Conservation (phyloP, 2,113 vertebrate species). For the Sceloporus tristichus region DNA sequence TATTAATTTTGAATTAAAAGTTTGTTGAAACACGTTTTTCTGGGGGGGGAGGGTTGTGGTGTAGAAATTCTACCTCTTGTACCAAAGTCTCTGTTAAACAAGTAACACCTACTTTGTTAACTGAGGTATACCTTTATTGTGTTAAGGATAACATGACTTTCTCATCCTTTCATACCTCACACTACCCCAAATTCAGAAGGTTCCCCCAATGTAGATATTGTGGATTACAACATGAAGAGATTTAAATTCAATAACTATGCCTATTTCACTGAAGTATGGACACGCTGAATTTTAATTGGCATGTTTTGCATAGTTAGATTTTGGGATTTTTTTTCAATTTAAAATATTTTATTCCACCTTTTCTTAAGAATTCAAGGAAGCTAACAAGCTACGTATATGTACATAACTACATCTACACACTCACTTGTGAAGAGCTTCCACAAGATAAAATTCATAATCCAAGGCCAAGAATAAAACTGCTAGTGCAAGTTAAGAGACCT, state of each 20-base stretch:
- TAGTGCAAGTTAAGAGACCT: not conserved
- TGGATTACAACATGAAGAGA: too few species aligned
- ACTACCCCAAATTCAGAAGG: too few species aligned
- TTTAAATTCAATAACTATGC: not conserved
- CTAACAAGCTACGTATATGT: not conserved
- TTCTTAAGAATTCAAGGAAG: not conserved
- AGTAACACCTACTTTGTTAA: too few species aligned
- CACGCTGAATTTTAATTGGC: not conserved
- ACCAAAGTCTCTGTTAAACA: too few species aligned
- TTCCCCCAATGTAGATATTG: too few species aligned
- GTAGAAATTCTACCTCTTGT: too few species aligned
- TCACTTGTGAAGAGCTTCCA: not conserved
- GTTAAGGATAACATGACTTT: too few species aligned
- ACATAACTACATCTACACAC: not conserved
- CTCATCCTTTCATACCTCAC: too few species aligned
- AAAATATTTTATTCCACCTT: not conserved
- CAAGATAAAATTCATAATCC: not conserved
- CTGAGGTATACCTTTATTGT: too few species aligned
- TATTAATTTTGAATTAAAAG: too few species aligned
- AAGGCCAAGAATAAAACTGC: not conserved
- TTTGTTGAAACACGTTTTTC: too few species aligned
- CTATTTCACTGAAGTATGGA: not conserved
- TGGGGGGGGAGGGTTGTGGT: too few species aligned
- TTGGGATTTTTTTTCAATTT: not conserved
- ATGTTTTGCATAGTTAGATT: not conserved